Base-by-base conservation (phyloP, 2,113 vertebrate genomes). In the Gobio gobio region DNA sequence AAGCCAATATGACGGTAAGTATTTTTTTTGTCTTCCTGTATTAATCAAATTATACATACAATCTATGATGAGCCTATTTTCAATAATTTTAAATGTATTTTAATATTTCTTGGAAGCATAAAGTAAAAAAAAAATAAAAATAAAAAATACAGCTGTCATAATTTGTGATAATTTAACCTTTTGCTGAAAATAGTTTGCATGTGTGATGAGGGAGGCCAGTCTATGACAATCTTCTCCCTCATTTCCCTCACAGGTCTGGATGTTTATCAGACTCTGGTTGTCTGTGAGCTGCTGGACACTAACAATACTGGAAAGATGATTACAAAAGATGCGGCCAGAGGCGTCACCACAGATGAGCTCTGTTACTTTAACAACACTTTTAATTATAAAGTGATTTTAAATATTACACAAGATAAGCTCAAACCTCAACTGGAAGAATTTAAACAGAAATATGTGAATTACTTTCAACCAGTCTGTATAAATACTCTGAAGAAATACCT, bases 181-280 rank as follows among this genome's bases (percentile, higher is more conserved):
- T 54, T 18, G 5, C 18, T 54, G 5, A 54, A 54, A 5, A 18
- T 1, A n/a, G 3, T 10, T 61, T n/a, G 58, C 20, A 14, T 24
- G 33, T 66, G 24, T 64, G 26, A 10, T 22, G 16, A 72, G 1
- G 5, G 68, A 68, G 16, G 29, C 16, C 14, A 20, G 7, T 16
- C 8, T 33, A 8, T 66, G 26, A 68, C 40, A 73, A 9, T 75
- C 2, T 7, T 29, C 12, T 26, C 7, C 13, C 14, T 49, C 3
- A 18, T 40, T 70, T 33, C 14, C 18, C 66, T 22, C 13, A 66
- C 47, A 78, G 83, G 18, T 49, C 3, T 51, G 49, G 5, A 64
- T 16, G 84, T 81, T 56, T 43, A 84, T 59, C 86, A 82, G 77
- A 74, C 29, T 26, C 43, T 63, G 24, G 54, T 36, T 29, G 61